Percentiles rank a stretch among this genome's conserved stretches.
These are phyloP conservation scores for Leucopsar rothschildi DNA, from an alignment of 2,113 vertebrate genomes.

Conservation along the genomic window DNA sequence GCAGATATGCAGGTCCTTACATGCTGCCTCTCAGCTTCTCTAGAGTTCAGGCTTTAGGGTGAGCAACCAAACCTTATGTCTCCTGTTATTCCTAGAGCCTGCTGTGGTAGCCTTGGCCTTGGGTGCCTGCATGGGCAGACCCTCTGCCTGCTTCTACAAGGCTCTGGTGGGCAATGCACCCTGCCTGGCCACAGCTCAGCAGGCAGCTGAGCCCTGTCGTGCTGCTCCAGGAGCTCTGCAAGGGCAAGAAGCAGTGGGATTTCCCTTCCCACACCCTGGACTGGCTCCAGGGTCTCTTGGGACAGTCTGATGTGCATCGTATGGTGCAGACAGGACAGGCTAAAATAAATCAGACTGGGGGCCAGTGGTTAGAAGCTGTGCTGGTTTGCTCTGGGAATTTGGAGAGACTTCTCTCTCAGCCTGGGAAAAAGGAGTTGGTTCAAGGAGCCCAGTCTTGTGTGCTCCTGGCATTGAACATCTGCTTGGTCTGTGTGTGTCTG, in stretches of 20 bases:
- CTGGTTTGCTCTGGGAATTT: neutral
- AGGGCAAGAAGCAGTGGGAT: neutral
- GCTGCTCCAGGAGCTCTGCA: neutral
- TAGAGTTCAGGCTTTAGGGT: neutral
- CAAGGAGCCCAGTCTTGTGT: neutral
- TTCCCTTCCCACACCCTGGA: neutral
- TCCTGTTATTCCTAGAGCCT: neutral
- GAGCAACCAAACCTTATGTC: neutral
- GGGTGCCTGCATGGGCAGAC: neutral
- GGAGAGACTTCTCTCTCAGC: neutral
- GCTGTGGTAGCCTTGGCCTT: neutral
- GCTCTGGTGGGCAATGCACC: rapidly evolving
- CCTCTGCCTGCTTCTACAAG: neutral
- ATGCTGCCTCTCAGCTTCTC: neutral
- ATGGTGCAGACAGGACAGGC: neutral
- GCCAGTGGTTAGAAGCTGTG: neutral
- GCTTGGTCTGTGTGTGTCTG: rapidly evolving
- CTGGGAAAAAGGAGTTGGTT: neutral
- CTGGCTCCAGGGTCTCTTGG: neutral
- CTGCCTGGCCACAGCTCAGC: neutral
- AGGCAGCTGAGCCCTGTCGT: rapidly evolving
- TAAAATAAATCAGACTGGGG: neutral
- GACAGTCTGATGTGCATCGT: neutral
- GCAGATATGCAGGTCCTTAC: neutral
- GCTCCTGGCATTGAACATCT: neutral